These are phyloP conservation scores for Pteronotus mesoamericanus DNA, from an alignment of 2,797 vertebrate genomes.

Conservation along the genomic window DNA sequence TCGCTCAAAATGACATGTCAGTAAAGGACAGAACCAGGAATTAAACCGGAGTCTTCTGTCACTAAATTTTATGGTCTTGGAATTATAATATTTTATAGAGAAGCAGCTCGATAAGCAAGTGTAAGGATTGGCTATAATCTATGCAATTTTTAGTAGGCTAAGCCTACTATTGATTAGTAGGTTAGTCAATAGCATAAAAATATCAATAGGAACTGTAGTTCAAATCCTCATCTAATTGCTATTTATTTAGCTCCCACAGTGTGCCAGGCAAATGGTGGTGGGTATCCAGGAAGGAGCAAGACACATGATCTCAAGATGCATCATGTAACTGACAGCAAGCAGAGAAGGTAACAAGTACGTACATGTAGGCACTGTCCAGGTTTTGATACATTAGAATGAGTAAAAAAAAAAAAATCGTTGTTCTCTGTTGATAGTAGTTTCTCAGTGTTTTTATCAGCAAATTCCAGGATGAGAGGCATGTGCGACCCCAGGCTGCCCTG, in stretches of 20 bases:
- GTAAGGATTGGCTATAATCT: not conserved
- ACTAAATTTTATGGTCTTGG: not conserved
- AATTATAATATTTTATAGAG: not conserved
- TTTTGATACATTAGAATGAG: not conserved
- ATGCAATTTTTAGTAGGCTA: not conserved
- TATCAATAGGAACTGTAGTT: not conserved
- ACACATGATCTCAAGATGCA: not conserved
- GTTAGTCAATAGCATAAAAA: not conserved
- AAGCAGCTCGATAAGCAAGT: not conserved
- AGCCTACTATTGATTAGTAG: no score
- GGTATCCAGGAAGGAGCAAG: not conserved
- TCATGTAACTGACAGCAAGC: not conserved
- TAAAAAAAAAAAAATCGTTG: not conserved
- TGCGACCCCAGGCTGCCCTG: not conserved
- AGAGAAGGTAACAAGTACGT: not conserved
- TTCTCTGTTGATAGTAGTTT: not conserved
- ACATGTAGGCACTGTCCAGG: not conserved
- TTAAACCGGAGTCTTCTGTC: not conserved
- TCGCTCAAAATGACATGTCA: not conserved
- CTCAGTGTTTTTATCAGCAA: not conserved
- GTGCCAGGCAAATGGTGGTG: not conserved
- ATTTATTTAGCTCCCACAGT: not conserved
- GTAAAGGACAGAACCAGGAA: not conserved
- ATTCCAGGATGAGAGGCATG: not conserved
- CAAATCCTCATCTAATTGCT: not conserved